Conservation (phyloP, 2,888 invertebrate genomes). For the Lepetodrilus schrolli region DNA sequence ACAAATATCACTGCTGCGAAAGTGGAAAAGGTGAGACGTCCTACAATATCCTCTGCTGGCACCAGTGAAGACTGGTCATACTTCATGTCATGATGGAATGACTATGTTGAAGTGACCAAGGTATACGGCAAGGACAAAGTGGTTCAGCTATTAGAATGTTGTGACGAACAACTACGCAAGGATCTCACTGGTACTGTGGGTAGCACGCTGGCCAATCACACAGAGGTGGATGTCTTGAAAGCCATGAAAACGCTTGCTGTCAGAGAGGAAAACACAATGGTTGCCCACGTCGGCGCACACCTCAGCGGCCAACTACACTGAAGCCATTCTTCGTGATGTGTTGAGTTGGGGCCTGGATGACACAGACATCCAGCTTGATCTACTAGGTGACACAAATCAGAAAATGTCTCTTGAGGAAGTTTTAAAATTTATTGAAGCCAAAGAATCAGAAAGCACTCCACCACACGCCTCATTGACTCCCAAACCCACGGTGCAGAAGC, state of each 20-base stretch:
- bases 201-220: too few relatives aligned
- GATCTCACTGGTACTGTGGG: constrained; percentile 35
- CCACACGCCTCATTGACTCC: constrained; percentile 40
- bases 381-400: background rate
- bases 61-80: constrained; percentile 33
- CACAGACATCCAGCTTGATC: background rate
- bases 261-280: constrained; percentile 39
- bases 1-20: too few relatives aligned
- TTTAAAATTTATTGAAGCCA: constrained; percentile 48
- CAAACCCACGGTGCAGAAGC: constrained; percentile 33
- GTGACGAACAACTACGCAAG: constrained; percentile 34
- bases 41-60: constrained; percentile 25
- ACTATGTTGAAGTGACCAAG: constrained; percentile 34
- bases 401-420: constrained; percentile 46
- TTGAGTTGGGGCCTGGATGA: constrained; percentile 5
- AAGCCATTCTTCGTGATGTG: constrained; percentile 36
- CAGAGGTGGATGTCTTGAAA: too few relatives aligned
- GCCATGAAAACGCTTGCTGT: constrained; percentile 38
- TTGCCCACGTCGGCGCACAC: constrained; percentile 29
- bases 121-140: constrained; percentile 22
- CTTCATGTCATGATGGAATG: constrained; percentile 23
- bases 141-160: constrained; percentile 30
- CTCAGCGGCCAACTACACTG: constrained; percentile 41
- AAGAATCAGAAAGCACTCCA: constrained; percentile 48
- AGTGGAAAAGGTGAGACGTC: constrained; percentile 29